Base-by-base conservation (phyloP, 2,797 vertebrate species). In the Cynodonichthys magdalenae region DNA sequence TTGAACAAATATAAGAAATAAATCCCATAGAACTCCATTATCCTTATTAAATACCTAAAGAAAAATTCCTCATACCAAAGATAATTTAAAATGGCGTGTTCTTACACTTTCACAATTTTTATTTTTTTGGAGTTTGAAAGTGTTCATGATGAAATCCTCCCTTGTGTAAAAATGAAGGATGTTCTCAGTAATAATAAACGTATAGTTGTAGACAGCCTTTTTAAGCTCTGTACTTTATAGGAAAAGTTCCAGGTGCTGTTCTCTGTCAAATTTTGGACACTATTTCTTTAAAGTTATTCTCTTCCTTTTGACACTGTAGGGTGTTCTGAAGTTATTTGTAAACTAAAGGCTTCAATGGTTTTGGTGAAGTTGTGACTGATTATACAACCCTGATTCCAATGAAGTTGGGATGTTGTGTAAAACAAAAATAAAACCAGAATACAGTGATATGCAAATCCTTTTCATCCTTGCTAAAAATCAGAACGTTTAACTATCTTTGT, bases 241-340 rank as follows among this genome's bases (percentile, higher is more conserved):
- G 7, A 74, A 42, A 11, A 53, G 58, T 4, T 64, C 62, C 68
- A 65, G 70, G 63, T 53, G 59, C 47, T 58, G 63, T 55, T 31
- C 36, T 31, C 31, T 48, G 27, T 14, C 45, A 49, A 11, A 62
- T 28, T 44, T 69, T 57, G 59, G 24, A 47, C 53, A 68, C 53
- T 54, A 45, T 53, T 60, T 46, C 61, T 60, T 54, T 52, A 31
- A 65, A 66, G 27, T 0, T 18, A 31, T 48, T 71, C 49, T 48
- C 48, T 56, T 71, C 20, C 71, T 36, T 18, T 36, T 53, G 51
- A 48, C 51, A 28, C 5, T 47, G 8, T 31, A 52, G 28, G 19
- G 24, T 53, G 55, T 55, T 76, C 44, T 63, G 19, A 31, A 8
- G 6, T 60, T 56, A 74, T 29, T 52, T 62, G 63, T 68, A 41